These are phyloP conservation scores for Chaetogeoica ovagalla DNA, from an alignment of 2,888 invertebrate genomes.

Conservation along the genomic window DNA sequence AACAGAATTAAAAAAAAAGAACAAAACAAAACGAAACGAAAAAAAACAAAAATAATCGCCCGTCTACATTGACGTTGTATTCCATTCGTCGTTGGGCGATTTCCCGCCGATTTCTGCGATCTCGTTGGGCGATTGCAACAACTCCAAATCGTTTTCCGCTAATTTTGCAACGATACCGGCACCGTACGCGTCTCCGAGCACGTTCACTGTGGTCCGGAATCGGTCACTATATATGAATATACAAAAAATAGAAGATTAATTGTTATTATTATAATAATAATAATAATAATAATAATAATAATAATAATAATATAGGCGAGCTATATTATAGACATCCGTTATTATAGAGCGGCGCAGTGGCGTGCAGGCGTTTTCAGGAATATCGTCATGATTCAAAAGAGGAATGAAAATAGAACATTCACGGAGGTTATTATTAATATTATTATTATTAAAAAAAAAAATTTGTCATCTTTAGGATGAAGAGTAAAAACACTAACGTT, in stretches of 20 bases:
- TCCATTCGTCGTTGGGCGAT: conserved; percentile 57
- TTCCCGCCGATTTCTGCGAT: conserved; percentile 57
- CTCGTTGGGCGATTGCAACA: conserved; percentile 57
- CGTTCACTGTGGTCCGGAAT: conserved; percentile 88
- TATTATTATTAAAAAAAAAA: too few relatives aligned
- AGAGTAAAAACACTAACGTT: too few relatives aligned
- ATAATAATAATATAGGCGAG: too few relatives aligned
- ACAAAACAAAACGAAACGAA: background rate
- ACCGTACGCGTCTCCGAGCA: conserved; percentile 92
- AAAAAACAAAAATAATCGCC: conserved; percentile 2
- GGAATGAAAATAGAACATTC: too few relatives aligned
- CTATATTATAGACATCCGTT: too few relatives aligned
- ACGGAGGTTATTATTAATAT: too few relatives aligned
- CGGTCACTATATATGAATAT: conserved; percentile 70
- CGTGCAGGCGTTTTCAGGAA: too few relatives aligned
- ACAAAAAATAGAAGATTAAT: background rate
- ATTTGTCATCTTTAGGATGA: too few relatives aligned
- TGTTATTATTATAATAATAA: too few relatives aligned
- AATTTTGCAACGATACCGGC: conserved; percentile 87
- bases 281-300: too few relatives aligned
- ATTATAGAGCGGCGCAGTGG: too few relatives aligned
- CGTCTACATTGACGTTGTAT: conserved; percentile 60
- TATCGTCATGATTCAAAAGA: too few relatives aligned
- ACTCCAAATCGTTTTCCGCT: conserved; percentile 72
- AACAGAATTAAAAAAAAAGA: conserved; percentile 31